Evolutionary conservation across 2,113 vertebrate genomes (phyloP), one percentile per base, ranked within the genome.

Genomic region (Gasterosteus nipponicus): DNA sequence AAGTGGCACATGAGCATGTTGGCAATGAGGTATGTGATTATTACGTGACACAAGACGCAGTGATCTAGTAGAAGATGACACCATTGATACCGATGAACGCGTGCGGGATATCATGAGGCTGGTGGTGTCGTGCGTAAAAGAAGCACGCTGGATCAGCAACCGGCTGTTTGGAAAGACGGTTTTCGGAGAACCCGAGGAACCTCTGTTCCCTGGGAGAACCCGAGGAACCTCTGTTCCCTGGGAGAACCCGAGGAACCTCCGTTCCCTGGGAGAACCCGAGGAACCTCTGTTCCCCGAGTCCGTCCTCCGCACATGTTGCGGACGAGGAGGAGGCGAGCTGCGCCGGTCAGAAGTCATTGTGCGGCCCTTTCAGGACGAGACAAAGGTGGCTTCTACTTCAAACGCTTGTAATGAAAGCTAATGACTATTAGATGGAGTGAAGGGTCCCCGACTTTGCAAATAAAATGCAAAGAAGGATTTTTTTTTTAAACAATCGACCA

Each of bases 391-490:
- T 73, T 82, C 90, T 56, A 96, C 96, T 96, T 97, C 96, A 97
- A 97, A 97, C 91, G 94, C 88, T 84, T 77, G 95, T 95, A 96
- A 97, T 97, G 94, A 95, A 96, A 96, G 95, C 93, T 97, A 97
- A 97, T 97, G 95, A 96, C 95, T 94, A 93, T 95, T 95, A 96
- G 93, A 96, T 95, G 89, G 94, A 96, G 93, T 89, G 86, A 84
- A 91, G 65, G 73, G 89, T 84, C 86, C 85, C 91, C 67, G 54
- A 75, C 90, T 90, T 85, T 89, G 60, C 92, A 92, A 94, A 95
- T 95, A 94, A 91, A 95, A 92, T 93, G 92, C 92, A 92, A 93
- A 89, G 80, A 49, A 83, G 35, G 80, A 83, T 83, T 64, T 64
- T 91, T 92, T 53, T 53, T 22, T 53, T 22, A n/a, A 31, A 94